These are phyloP conservation scores for Stomatorhinus ivindoensis DNA, from an alignment of 2,113 vertebrate genomes.

Conservation along the genomic window DNA sequence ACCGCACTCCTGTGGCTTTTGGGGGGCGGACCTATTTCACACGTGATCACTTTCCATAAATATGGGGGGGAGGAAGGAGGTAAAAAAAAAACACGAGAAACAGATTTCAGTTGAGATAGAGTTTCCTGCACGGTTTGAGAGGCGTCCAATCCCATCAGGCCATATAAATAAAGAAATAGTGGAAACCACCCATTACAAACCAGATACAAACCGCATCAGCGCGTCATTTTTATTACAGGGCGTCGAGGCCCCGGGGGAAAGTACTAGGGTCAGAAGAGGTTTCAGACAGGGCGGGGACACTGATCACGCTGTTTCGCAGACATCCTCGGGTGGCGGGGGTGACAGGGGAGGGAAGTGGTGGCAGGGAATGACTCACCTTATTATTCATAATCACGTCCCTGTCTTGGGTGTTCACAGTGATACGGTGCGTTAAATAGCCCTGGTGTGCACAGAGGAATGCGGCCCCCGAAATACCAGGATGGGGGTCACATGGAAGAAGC, in stretches of 20 bases:
- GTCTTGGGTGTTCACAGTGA: not conserved
- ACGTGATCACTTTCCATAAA: not conserved
- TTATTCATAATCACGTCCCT: not conserved
- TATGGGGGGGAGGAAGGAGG: not conserved
- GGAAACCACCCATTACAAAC: conserved; percentile 1
- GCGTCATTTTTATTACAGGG: conserved; percentile 6
- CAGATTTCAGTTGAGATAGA: conserved; percentile 3
- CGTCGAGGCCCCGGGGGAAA: not conserved
- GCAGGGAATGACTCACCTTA: not conserved
- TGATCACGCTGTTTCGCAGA: not conserved
- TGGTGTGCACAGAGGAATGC: no score
- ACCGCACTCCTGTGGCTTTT: not conserved
- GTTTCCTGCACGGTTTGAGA: not conserved
- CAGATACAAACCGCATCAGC: not conserved
- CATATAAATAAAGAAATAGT: not conserved
- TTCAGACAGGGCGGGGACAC: not conserved
- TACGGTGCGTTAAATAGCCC: not conserved
- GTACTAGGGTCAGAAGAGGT: not conserved
- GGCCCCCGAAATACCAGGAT: not conserved
- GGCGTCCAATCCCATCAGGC: not conserved
- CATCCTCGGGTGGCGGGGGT: not conserved
- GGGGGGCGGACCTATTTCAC: not conserved
- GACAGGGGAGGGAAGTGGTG: not conserved
- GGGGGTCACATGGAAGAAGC: not conserved
- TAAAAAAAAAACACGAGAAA: not conserved